These are phyloP conservation scores for Brachionus rubens DNA, from an alignment of 1,140 invertebrate genomes.

Conservation along the genomic window DNA sequence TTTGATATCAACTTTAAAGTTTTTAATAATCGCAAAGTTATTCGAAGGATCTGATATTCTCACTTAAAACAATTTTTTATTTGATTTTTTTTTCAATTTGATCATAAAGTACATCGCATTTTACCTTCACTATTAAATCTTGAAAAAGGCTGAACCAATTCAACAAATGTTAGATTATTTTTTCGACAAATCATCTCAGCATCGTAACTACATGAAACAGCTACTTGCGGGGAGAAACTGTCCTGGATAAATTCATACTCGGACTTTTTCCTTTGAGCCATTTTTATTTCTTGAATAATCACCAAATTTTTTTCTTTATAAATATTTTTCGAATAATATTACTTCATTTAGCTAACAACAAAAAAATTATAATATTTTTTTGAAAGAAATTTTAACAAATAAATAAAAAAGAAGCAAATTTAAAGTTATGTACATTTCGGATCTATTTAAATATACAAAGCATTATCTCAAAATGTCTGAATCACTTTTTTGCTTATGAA, in stretches of 20 bases:
- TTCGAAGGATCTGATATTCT: conserved; percentile 79
- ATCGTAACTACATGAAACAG: conserved; percentile 74
- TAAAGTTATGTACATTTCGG: too few relatives aligned
- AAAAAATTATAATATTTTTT: too few relatives aligned
- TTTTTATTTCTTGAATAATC: too few relatives aligned
- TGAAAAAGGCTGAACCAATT: conserved; percentile 84
- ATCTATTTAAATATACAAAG: too few relatives aligned
- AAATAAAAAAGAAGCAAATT: too few relatives aligned
- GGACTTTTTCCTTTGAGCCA: conserved; percentile 62
- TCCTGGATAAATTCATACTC: conserved; percentile 81
- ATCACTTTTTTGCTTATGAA: too few relatives aligned
- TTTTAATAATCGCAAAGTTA: conserved; percentile 69
- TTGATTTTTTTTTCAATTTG: background rate
- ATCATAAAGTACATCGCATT: background rate
- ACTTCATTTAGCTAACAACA: background rate
- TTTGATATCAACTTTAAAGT: conserved; percentile 74
- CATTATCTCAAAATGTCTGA: too few relatives aligned
- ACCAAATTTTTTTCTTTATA: too few relatives aligned
- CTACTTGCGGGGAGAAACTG: conserved; percentile 81
- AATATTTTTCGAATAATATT: background rate
- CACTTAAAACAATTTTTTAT: conserved; percentile 62
- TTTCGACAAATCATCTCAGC: conserved; percentile 79
- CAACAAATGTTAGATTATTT: conserved; percentile 83
- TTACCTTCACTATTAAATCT: conserved; percentile 73
- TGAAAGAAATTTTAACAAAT: too few relatives aligned